Evolutionary conservation across 2,888 invertebrate species (phyloP), one percentile per base, ranked within the genome.

Genomic region (Pheosia gnoma): DNA sequence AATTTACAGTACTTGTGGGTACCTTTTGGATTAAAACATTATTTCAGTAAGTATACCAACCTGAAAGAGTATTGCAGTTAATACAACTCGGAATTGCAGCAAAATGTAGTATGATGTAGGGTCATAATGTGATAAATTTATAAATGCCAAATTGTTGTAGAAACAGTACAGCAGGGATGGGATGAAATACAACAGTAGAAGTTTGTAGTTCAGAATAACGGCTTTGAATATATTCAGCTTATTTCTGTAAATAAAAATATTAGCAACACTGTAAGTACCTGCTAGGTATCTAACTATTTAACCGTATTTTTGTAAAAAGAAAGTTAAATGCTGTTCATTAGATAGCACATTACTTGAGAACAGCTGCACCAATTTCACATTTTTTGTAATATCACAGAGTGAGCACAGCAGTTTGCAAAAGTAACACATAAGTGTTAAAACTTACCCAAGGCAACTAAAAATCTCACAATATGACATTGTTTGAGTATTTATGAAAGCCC

Each of bases 31-130:
- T 25, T n/a, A n/a, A n/a, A n/a, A n/a, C n/a, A n/a, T n/a, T 25
- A 25, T 25, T 25, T 25, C 25, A 25, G 25, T 25, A 25, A 25
- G 25, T 13, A 43, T 55, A 62, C 77, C 84, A 94, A 98, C 98
- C 95, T 98, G 98, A 91, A 98, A 99, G 54, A 98, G 94, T 60
- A 99, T 90, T 47, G 98, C 99, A 5, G 98, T 99, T 7, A 98
- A 95, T 25, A 99, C 98, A 49, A 99, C 98, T 78, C 99, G 94
- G 73, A 99, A 95, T 86, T 99, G 98, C 7, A 99, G 93, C 54
- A 99, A 88, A 62, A 99, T 94, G 86, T 97, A 98, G 85, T 99
- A 99, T 0, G 98, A 98, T 0, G 99, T 98, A 0, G 99, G 98
- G 87, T 99, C 99, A 90, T 98, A 99, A 60, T 95, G 95, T 10